Conservation (phyloP, 1,140 invertebrate species). For the Drosophila persimilis region DNA sequence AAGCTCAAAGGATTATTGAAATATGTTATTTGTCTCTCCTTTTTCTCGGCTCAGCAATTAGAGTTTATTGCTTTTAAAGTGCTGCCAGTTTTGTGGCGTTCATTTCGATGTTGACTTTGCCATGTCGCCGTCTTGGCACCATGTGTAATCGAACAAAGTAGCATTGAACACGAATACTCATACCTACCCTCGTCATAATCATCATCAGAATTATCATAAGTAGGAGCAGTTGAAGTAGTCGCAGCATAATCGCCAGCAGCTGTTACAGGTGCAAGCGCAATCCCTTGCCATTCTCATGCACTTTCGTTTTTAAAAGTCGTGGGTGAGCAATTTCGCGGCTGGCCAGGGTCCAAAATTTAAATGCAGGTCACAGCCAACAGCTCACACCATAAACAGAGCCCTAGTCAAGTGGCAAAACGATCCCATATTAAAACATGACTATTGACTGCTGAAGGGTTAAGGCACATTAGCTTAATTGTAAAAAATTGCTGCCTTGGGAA, state of each 20-base stretch:
- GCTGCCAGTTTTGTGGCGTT: constrained; percentile 20
- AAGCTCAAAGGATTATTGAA: constrained; percentile 52
- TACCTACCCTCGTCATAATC: constrained; percentile 13
- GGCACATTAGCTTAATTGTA: too few species aligned
- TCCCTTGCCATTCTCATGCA: constrained; percentile 28
- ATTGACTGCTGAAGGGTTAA: too few species aligned
- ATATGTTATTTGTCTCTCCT: constrained; percentile 55
- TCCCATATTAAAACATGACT: too few species aligned
- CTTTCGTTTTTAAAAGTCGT: constrained; percentile 52
- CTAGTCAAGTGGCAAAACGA: background rate
- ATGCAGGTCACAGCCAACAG: constrained; percentile 16
- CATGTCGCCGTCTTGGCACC: constrained; percentile 1
- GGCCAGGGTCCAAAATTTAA: constrained; percentile 60
- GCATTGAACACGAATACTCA: background rate
- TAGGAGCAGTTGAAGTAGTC: background rate
- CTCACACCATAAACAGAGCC: background rate
- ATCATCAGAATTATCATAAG: constrained; percentile 17
- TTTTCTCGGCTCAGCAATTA: constrained; percentile 63
- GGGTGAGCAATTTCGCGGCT: constrained; percentile 55
- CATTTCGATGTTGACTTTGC: constrained; percentile 7
- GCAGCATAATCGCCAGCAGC: too few species aligned
- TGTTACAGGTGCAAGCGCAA: too few species aligned
- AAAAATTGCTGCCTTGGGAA: too few species aligned
- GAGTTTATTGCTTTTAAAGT: constrained; percentile 68
- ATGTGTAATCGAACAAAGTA: background rate